A percentile compares a stretch with the other conserved stretches of the same genome.
Conservation (phyloP, 2,113 vertebrate genomes). For the Tretioscincus oriximinensis region DNA sequence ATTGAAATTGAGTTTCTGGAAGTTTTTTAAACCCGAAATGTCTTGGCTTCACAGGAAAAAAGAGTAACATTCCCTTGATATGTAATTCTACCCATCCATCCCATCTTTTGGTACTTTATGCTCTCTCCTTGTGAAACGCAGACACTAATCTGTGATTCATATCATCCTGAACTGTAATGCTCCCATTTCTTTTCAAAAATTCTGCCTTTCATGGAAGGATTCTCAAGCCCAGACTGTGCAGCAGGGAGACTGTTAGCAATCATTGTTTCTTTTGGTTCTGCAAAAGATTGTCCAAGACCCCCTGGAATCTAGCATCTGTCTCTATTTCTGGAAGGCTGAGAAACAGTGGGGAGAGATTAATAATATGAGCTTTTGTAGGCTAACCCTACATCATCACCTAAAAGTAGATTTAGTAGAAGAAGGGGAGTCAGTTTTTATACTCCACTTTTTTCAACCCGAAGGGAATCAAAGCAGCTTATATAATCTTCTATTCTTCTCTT, state of each 20-base stretch:
- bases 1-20: neutral
- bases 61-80: neutral
- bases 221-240: neutral
- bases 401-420: no score
- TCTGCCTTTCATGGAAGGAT: neutral
- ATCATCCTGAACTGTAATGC: neutral
- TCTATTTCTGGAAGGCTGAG: constrained; percentile 46
- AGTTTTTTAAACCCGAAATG: neutral
- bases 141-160: neutral
- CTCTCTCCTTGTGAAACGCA: neutral
- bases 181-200: neutral
- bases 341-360: neutral
- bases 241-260: neutral
- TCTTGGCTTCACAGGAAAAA: neutral
- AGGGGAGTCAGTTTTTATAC: no score
- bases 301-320: constrained; percentile 15
- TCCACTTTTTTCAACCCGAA: no score
- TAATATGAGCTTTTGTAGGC: neutral
- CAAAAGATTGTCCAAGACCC: constrained; percentile 1
- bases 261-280: neutral
- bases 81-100: neutral
- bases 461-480: no score
- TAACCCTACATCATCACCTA: no score
- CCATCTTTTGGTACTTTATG: neutral
- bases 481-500: no score